phyloP scores from a whole-genome alignment of 2,797 vertebrate species.

The Lepilemur septentrionalis region DNA sequence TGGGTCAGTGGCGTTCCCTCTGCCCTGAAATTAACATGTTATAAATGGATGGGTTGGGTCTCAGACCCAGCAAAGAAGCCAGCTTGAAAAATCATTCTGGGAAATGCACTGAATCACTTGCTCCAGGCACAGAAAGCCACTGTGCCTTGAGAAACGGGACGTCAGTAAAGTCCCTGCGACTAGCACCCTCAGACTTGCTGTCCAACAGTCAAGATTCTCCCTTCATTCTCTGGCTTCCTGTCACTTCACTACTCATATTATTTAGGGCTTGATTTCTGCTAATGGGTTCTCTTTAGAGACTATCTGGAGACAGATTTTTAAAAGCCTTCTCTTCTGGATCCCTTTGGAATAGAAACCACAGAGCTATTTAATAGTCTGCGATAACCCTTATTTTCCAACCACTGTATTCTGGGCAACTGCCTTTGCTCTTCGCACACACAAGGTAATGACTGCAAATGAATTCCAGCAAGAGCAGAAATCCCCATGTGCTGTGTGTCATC shows the following conservation, averaged over 20 bases:
- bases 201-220: background rate
- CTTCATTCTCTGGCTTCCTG: background rate
- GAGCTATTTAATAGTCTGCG: background rate
- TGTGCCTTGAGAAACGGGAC: background rate
- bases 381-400: slow-evolving; percentile 48
- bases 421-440: background rate
- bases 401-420: slow-evolving; percentile 33
- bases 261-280: background rate
- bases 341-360: slow-evolving; percentile 18
- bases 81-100: slow-evolving; percentile 66
- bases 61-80: slow-evolving; percentile 32
- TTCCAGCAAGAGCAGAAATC: background rate
- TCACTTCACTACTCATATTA: background rate
- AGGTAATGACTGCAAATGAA: background rate
- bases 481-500: background rate
- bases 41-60: slow-evolving; percentile 26
- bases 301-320: background rate
- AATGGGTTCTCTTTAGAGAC: slow-evolving; percentile 13
- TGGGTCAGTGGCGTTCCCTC: background rate
- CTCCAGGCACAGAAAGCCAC: slow-evolving; percentile 49
- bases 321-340: background rate
- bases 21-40: slow-evolving; percentile 62
- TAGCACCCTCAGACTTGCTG: background rate
- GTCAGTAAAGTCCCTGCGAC: background rate
- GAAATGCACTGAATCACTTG: slow-evolving; percentile 61